Evolutionary conservation across 1,140 invertebrate genomes (phyloP).

Genomic region (Eupristina koningsbergeri): DNA sequence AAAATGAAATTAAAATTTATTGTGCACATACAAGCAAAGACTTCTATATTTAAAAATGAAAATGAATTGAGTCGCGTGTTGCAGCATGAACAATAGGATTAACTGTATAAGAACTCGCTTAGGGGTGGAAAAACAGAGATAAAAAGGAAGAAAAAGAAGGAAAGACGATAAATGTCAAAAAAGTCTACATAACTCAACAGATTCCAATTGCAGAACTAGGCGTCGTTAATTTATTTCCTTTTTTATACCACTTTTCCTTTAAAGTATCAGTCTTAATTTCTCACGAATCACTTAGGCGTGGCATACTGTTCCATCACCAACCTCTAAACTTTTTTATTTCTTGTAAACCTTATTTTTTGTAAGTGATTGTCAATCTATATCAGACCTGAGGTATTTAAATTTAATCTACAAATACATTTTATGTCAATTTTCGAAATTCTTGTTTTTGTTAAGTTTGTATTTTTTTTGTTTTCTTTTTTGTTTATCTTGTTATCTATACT

Average conservation of each 20-base stretch:
- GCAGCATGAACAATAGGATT: background rate
- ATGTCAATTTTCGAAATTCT: background rate
- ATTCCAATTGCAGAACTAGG: constrained; percentile 18
- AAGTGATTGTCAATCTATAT: constrained; percentile 1
- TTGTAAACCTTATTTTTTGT: constrained; percentile 17
- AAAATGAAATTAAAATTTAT: background rate
- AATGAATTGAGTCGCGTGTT: background rate
- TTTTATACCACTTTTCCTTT: background rate
- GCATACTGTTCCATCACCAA: background rate
- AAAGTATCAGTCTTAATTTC: background rate
- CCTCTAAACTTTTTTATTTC: constrained; percentile 36
- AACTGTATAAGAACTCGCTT: background rate
- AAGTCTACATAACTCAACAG: background rate
- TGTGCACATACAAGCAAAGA: background rate
- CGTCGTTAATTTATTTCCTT: background rate
- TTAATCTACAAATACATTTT: constrained; percentile 56
- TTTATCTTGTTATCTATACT: too few species aligned
- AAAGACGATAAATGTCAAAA: background rate
- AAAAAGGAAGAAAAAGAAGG: background rate
- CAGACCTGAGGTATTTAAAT: constrained; percentile 56
- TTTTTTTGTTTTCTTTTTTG: too few species aligned
- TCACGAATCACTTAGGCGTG: background rate
- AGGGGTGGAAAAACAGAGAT: background rate
- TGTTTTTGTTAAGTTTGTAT: background rate
- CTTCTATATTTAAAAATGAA: background rate